Percentiles rank a stretch among this genome's conserved stretches.
Conservation (phyloP, 2,888 invertebrate genomes). For the Adineta ricciae region DNA sequence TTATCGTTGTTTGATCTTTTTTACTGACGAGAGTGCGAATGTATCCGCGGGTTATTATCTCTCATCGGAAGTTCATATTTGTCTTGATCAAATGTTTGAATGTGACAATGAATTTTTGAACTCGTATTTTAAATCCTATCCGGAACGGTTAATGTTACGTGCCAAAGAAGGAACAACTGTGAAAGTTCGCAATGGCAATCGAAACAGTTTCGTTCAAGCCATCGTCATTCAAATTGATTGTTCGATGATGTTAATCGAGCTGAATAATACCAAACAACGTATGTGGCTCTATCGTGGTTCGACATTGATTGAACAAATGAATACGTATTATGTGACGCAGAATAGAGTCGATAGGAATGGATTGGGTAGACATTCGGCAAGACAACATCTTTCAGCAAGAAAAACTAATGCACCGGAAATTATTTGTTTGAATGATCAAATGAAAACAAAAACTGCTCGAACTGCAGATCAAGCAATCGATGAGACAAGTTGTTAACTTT, state of each 20-base stretch:
- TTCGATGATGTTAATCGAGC: slow-evolving; percentile 11
- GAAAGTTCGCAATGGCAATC: background rate
- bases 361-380: background rate
- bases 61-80: background rate
- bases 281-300: slow-evolving; percentile 8
- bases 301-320: slow-evolving; percentile 9
- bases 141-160: slow-evolving; percentile 6
- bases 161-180: background rate
- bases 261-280: background rate
- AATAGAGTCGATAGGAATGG: background rate
- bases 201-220: background rate
- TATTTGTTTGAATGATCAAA: slow-evolving; percentile 19
- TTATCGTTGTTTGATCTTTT: slow-evolving; percentile 14
- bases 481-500: background rate
- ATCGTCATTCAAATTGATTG: background rate
- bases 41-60: background rate
- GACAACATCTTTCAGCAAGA: slow-evolving; percentile 3
- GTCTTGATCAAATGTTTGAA: slow-evolving; percentile 13
- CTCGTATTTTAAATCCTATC: slow-evolving; percentile 7
- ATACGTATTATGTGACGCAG: background rate
- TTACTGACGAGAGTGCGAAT: background rate
- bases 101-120: background rate
- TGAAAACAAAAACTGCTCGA: background rate
- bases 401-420: background rate
- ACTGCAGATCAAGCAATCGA: background rate